phyloP scores from a whole-genome alignment of 2,888 invertebrate genomes.

The Perithous albicinctus region DNA sequence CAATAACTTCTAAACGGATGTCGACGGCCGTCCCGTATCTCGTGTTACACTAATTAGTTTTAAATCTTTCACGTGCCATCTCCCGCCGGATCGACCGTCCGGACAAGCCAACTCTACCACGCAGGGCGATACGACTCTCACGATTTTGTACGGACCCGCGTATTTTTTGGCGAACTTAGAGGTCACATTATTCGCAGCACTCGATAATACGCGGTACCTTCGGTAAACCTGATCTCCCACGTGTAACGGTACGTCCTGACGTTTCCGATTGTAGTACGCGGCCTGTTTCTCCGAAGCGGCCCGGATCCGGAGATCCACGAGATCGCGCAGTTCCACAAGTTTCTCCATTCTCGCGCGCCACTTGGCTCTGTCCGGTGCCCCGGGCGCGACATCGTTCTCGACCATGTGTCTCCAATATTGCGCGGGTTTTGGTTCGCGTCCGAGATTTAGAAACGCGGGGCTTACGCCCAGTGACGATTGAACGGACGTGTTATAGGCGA shows the following conservation, averaged over 20 bases:
- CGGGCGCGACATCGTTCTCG: background rate
- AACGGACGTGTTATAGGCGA: slow-evolving; percentile 71
- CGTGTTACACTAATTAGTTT: no score
- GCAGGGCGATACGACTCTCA: slow-evolving; percentile 23
- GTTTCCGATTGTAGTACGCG: slow-evolving; percentile 33
- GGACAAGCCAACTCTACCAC: no score
- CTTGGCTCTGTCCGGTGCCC: background rate
- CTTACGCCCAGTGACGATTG: slow-evolving; percentile 73
- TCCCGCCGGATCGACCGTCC: no score
- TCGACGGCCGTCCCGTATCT: no score
- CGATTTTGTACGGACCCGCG: slow-evolving; percentile 63
- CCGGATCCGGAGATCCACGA: background rate
- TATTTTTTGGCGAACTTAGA: slow-evolving; percentile 72
- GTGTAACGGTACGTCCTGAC: background rate
- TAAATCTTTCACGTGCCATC: no score
- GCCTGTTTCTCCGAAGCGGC: slow-evolving; percentile 39
- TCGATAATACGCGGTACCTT: slow-evolving; percentile 24
- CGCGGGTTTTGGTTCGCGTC: slow-evolving; percentile 48
- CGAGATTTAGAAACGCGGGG: slow-evolving; percentile 73
- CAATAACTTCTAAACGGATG: no score
- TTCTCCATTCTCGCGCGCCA: no score
- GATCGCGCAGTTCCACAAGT: background rate
- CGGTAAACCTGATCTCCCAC: no score
- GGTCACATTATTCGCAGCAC: slow-evolving; percentile 63
- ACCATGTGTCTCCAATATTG: background rate